Percentiles rank a stretch among this genome's conserved stretches.
Conservation (phyloP, 2,888 invertebrate species). For the Neoscelio sp. region DNA sequence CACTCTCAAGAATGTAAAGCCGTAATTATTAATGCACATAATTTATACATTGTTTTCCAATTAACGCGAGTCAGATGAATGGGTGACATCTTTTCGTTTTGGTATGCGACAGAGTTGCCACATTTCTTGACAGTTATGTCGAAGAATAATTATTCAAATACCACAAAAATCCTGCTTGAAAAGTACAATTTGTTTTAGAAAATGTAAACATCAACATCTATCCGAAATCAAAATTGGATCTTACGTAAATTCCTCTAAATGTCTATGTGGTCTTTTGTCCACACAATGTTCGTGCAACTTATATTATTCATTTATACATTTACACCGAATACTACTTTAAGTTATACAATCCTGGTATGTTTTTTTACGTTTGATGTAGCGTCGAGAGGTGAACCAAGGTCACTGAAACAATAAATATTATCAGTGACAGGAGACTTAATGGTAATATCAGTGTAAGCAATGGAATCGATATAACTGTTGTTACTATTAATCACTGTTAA, state of each 20-base stretch:
- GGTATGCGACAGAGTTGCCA: no score
- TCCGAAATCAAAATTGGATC: no score
- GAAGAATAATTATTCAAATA: no score
- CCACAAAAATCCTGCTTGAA: no score
- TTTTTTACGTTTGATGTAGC: constrained; percentile 19
- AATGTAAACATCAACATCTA: no score
- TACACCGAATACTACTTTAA: constrained; percentile 15
- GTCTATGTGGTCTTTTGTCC: no score
- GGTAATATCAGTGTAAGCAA: constrained; percentile 48
- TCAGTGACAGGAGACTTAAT: constrained; percentile 32
- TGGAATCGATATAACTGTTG: constrained; percentile 42
- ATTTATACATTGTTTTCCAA: neutral
- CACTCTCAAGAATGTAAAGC: constrained; percentile 1
- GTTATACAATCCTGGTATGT: constrained; percentile 23
- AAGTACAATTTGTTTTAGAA: no score
- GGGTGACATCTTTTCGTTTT: no score
- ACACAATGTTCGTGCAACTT: no score
- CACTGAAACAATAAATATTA: constrained; percentile 32
- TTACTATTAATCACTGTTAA: constrained; percentile 54
- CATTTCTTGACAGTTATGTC: no score
- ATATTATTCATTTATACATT: no score
- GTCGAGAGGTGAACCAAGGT: constrained; percentile 41
- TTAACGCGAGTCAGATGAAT: neutral
- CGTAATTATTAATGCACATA: neutral
- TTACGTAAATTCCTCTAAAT: no score